Evolutionary conservation across 2,113 vertebrate genomes (phyloP), one percentile per base, ranked within the genome.

Genomic region (Cyphomyrus plagiostoma): DNA sequence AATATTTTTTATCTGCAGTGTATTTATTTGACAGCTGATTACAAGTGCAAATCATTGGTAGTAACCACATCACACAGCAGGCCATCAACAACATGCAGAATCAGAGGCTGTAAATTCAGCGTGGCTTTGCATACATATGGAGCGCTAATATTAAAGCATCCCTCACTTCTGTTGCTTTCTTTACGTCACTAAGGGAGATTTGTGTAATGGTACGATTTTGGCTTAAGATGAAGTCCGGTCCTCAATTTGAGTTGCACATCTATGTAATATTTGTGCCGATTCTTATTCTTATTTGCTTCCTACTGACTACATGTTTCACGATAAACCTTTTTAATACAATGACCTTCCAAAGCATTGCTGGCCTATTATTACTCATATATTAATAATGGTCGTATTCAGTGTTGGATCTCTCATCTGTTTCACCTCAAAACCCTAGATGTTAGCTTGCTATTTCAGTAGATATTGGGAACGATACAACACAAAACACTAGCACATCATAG

Each of bases 401-500:
- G 89, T 92, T 92, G 91, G 19, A n/a, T 84, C 45, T 45, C 90
- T 91, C 45, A 84, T 91, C 56, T 89, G 85, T 89, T 90, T 90
- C 53, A 70, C 35, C 77, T 50, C 86, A 70, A 48, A 89, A 90
- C 83, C 77, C 56, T 82, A 88, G 70, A 84, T 53, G 23, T 86
- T 62, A 11, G 66, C 49, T 30, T 87, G 89, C 45, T 90, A 74
- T 91, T 92, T 90, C 80, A 88, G 58, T 91, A 88, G 49, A 82
- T 92, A 70, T 83, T 92, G 83, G 85, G 89, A 88, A 87, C 89
- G 46, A 80, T 8, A 42, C 89, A 88, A 91, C 90, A 86, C 35
- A 11, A 82, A 89, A 89, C 91, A 84, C 88, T 52, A 90, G 62
- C 70, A 87, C 90, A 88, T 91, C 90, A 90, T 89, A 90, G 49